These are phyloP conservation scores for Erethizon dorsatum DNA, from an alignment of 2,797 vertebrate species.

Conservation along the genomic window DNA sequence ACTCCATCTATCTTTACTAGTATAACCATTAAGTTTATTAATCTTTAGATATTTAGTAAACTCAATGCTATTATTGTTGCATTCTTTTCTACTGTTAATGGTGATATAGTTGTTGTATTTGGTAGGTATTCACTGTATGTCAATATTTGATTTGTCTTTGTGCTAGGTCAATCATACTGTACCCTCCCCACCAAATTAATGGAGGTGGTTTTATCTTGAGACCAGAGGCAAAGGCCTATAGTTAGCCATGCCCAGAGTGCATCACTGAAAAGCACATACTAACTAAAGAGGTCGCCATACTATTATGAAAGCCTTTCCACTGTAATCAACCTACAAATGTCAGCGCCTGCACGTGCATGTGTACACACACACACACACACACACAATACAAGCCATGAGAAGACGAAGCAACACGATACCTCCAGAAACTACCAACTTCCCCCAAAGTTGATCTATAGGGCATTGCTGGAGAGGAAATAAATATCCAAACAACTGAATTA, in stretches of 20 bases:
- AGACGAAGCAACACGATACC: not conserved
- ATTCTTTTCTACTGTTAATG: not conserved
- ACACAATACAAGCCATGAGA: not conserved
- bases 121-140: not conserved
- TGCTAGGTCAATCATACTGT: too few species aligned
- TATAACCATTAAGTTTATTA: not conserved
- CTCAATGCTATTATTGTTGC: not conserved
- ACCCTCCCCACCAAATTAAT: too few species aligned
- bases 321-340: not conserved
- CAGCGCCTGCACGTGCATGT: not conserved
- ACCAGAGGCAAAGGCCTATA: not conserved
- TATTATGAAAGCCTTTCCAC: not conserved
- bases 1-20: not conserved
- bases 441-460: not conserved
- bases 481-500: not conserved
- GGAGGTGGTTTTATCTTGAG: not conserved
- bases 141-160: not conserved
- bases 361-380: not conserved
- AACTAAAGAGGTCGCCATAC: not conserved
- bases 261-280: not conserved
- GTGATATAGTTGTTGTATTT: not conserved
- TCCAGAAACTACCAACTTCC: not conserved
- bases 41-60: not conserved
- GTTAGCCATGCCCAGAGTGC: not conserved
- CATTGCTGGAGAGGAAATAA: not conserved